Evolutionary conservation across 2,888 invertebrate species (phyloP).

Genomic region (Cheilosia vernalis): DNA sequence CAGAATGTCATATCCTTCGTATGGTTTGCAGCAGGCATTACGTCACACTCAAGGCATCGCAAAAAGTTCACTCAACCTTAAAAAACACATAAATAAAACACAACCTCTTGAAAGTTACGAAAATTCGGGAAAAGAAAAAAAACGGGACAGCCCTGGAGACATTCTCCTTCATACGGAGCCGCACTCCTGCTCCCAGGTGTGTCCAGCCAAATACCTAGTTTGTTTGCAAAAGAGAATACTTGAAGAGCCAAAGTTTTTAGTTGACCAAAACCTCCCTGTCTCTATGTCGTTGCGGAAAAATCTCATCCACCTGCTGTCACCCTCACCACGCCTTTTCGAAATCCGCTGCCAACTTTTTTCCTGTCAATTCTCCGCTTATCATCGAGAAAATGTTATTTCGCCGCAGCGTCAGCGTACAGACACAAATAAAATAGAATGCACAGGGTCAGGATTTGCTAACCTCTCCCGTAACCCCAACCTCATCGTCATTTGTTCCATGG

Average conservation of each 20-base stretch:
- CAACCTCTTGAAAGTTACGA: too few species aligned
- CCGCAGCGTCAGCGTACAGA: neutral
- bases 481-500: constrained; percentile 54
- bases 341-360: constrained; percentile 51
- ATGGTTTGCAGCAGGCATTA: too few species aligned
- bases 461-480: constrained; percentile 24
- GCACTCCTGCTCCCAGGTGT: neutral
- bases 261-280: constrained; percentile 16
- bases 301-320: constrained; percentile 9
- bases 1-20: too few species aligned
- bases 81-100: too few species aligned
- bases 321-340: constrained; percentile 41
- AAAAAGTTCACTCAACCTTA: too few species aligned
- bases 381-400: constrained; percentile 36
- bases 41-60: too few species aligned
- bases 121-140: too few species aligned
- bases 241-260: constrained; percentile 4
- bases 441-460: constrained; percentile 21
- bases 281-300: neutral
- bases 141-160: neutral
- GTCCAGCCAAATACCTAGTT: constrained; percentile 16
- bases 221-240: constrained; percentile 8
- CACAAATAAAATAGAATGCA: constrained; percentile 23
- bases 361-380: constrained; percentile 62
- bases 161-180: neutral